Evolutionary conservation across 2,888 invertebrate genomes (phyloP).

Genomic region (Pterostichus niger): DNA sequence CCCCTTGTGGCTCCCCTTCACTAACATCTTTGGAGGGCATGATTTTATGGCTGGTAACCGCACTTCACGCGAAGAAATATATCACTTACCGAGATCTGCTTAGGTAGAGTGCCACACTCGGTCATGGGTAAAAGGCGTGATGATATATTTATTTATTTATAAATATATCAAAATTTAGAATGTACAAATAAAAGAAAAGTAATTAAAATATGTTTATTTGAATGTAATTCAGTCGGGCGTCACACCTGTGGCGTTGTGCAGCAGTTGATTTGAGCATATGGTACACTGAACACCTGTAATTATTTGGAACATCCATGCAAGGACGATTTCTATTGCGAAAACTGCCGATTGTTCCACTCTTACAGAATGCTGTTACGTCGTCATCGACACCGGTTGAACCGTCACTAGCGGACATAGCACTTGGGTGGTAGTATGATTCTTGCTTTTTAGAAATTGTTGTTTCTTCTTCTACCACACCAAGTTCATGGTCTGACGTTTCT

Average conservation of each 20-base stretch:
- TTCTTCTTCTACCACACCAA: slow-evolving; percentile 18
- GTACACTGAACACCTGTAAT: slow-evolving; percentile 18
- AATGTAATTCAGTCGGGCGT: too few species aligned
- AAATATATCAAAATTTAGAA: background rate
- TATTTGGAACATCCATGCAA: slow-evolving; percentile 39
- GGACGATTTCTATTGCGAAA: slow-evolving; percentile 48
- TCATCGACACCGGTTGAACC: background rate
- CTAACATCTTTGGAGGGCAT: too few species aligned
- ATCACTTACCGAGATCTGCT: too few species aligned
- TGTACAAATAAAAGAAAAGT: background rate
- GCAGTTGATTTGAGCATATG: slow-evolving; percentile 32
- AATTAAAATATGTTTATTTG: too few species aligned
- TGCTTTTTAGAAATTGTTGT: slow-evolving; percentile 35
- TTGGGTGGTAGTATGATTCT: background rate
- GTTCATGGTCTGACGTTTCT: slow-evolving; percentile 22
- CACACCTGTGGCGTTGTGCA: too few species aligned
- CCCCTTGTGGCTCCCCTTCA: too few species aligned
- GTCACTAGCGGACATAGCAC: background rate
- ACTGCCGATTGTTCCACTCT: slow-evolving; percentile 33
- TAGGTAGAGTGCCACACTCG: too few species aligned
- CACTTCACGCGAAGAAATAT: too few species aligned
- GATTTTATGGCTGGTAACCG: too few species aligned
- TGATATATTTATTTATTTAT: too few species aligned
- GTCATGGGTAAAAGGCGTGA: too few species aligned
- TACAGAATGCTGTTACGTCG: slow-evolving; percentile 25